Base-by-base conservation (phyloP, 2,113 vertebrate species). In the Prionailurus viverrinus region DNA sequence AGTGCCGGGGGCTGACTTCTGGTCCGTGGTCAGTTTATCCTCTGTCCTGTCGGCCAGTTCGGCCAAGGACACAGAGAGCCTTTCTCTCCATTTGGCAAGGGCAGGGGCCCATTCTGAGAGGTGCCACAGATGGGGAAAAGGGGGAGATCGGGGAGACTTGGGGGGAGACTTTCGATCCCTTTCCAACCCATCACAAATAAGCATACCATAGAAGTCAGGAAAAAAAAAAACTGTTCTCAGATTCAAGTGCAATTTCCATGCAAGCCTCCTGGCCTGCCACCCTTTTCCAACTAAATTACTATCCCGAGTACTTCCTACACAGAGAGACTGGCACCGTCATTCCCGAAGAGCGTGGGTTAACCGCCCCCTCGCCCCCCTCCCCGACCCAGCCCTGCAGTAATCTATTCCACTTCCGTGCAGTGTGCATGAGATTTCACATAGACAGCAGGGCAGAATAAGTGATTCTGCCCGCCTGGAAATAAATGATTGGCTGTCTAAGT, bases 401-500 rank as follows among this genome's bases (percentile, higher is more conserved):
- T 45, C 65, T 11, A 29, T 85, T 88, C 66, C 85, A 13, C 69
- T 87, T 89, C 95, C 82, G 58, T 88, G 84, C 61, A 74, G 45
- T 61, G 55, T 92, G 27, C 53, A 31, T 88, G 33, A 66, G 88
- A 68, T 82, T 95, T 78, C 96, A 93, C 10, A 12, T 7, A 92
- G 85, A 91, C 81, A 61, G 76, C 66, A 91, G 95, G 63, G 95
- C 78, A 96, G 91, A 81, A 87, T 63, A 90, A 82, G 71, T 66
- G 89, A 78, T 84, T 94, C 89, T 76, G 29, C 74, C 1, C 19
- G 73, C 79, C 91, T 96, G 86, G 69, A 94, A 94, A 91, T 94
- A 79, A 94, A 71, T 76, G 71, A 95, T 36, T 94, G 91, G 84
- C 93, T 95, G 78, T 91, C 91, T 86, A 68, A 95, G 91, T 78